Evolutionary conservation across 2,888 invertebrate genomes (phyloP).

Genomic region (Pollenia labialis): DNA sequence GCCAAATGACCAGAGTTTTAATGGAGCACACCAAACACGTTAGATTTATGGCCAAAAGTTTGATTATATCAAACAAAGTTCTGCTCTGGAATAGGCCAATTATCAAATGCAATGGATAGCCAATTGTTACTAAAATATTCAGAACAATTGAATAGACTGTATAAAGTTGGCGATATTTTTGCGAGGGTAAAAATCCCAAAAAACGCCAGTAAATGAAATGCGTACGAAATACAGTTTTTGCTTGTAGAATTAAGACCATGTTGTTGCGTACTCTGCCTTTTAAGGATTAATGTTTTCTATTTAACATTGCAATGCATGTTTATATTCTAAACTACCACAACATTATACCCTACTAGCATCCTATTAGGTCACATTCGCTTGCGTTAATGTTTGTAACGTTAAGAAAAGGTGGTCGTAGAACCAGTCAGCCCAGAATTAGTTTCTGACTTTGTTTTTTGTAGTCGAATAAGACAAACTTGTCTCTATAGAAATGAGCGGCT

Average conservation of each 20-base stretch:
- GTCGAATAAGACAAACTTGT: no score
- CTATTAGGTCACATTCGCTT: no score
- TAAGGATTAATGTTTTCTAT: no score
- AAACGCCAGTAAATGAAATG: constrained; percentile 63
- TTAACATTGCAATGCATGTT: no score
- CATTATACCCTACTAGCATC: no score
- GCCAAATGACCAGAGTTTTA: constrained; percentile 67
- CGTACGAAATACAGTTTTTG: constrained; percentile 28
- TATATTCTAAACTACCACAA: no score
- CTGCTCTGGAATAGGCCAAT: constrained; percentile 67
- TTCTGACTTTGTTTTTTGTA: no score
- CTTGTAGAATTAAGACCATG: background rate
- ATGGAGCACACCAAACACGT: constrained; percentile 66
- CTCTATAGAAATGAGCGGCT: no score
- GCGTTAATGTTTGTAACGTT: no score
- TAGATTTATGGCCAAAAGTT: constrained; percentile 68
- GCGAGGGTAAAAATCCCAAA: constrained; percentile 57
- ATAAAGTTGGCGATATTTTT: constrained; percentile 46
- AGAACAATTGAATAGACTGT: constrained; percentile 62
- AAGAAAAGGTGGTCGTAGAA: no score
- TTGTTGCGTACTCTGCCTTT: background rate
- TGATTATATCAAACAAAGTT: constrained; percentile 62
- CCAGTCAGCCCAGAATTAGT: no score
- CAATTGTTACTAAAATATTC: constrained; percentile 63
- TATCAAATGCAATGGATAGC: constrained; percentile 73